These are phyloP conservation scores for Mus musculus DNA, from an alignment of 2,113 vertebrate species.

Conservation along the genomic window DNA sequence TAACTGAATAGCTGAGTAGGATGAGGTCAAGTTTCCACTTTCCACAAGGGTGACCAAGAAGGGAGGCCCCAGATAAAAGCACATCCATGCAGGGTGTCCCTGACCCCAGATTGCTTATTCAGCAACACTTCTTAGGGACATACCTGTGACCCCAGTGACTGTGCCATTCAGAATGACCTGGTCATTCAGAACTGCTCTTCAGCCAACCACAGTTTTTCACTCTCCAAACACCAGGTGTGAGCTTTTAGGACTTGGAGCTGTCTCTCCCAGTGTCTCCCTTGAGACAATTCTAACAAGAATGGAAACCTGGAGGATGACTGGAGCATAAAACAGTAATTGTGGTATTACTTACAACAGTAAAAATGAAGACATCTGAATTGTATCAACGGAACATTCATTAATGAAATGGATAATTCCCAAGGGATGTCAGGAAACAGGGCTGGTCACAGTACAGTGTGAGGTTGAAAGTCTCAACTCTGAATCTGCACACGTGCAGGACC, in stretches of 20 bases:
- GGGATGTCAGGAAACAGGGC: background rate
- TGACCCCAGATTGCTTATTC: background rate
- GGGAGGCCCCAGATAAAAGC: accelerated
- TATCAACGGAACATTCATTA: background rate
- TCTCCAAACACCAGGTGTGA: too few relatives aligned
- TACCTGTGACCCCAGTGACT: background rate
- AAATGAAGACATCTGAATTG: conserved; percentile 8
- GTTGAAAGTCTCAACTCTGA: background rate
- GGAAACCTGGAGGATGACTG: background rate
- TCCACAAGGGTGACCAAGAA: background rate
- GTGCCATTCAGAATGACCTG: background rate
- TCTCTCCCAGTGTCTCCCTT: background rate
- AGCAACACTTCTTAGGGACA: background rate
- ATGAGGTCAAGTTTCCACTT: background rate
- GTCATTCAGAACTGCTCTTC: background rate
- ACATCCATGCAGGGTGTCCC: too few relatives aligned
- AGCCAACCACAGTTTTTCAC: background rate
- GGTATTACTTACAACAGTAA: background rate
- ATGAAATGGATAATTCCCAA: background rate
- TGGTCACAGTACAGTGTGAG: background rate
- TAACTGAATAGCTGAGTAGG: background rate
- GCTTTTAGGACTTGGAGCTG: background rate
- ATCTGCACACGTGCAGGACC: background rate
- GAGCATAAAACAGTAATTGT: background rate
- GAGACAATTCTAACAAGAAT: background rate